Conservation (phyloP, 2,888 invertebrate species). For the Andrena trimmerana region DNA sequence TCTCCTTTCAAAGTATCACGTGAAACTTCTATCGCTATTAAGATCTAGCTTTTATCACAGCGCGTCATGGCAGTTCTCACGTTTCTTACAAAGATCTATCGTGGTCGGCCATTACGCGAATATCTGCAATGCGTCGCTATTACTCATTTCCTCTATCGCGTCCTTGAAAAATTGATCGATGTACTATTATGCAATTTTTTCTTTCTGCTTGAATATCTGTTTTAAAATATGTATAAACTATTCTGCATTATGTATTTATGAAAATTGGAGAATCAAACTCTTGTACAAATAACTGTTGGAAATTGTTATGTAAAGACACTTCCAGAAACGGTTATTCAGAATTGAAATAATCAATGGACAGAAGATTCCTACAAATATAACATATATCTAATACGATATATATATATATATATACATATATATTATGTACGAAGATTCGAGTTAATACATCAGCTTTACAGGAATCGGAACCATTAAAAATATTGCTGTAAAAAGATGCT, state of each 20-base stretch:
- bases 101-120: constrained; percentile 64
- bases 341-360: too few species aligned
- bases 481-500: too few species aligned
- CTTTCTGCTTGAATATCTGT: neutral
- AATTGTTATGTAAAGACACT: too few species aligned
- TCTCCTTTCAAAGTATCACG: neutral
- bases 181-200: constrained; percentile 12
- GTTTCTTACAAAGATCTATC: neutral
- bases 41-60: neutral
- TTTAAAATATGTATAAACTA: neutral
- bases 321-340: too few species aligned
- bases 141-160: constrained; percentile 38
- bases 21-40: neutral
- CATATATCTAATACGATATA: too few species aligned
- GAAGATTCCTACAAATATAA: too few species aligned
- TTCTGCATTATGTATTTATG: neutral
- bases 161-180: constrained; percentile 27
- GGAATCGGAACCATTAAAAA: too few species aligned
- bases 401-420: too few species aligned
- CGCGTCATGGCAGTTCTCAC: neutral
- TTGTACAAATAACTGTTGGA: too few species aligned
- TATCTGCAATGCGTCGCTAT: constrained; percentile 67
- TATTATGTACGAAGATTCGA: too few species aligned
- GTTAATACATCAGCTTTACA: too few species aligned
- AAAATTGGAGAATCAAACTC: neutral